A percentile compares a stretch with the other conserved stretches of the same genome.
These are phyloP conservation scores for Anarrhichthys ocellatus DNA, from an alignment of 2,113 vertebrate genomes.

Conservation along the genomic window DNA sequence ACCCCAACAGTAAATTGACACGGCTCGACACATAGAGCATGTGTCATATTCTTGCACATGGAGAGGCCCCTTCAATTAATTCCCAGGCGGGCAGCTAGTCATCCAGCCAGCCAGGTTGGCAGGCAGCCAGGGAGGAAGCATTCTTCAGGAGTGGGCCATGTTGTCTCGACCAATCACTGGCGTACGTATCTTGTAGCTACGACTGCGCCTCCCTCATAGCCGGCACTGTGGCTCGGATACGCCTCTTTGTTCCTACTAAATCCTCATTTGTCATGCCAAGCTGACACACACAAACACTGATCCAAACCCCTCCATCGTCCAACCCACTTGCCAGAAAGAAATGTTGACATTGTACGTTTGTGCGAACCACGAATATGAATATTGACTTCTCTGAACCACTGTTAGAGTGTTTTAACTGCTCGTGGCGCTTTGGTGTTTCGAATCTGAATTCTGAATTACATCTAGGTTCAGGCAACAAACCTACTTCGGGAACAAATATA, in stretches of 20 bases:
- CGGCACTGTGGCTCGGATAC: conserved; percentile 31
- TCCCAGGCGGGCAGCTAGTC: conserved; percentile 47
- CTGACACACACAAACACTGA: conserved; percentile 30
- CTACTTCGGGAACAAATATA: neutral
- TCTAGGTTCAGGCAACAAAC: neutral
- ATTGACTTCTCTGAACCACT: neutral
- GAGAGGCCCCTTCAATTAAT: conserved; percentile 70
- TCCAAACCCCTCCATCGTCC: conserved; percentile 22
- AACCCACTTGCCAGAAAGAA: neutral
- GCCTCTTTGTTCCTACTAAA: conserved; percentile 66
- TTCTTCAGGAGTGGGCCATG: conserved; percentile 48
- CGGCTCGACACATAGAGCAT: conserved; percentile 57
- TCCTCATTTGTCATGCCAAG: conserved; percentile 64
- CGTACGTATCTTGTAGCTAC: conserved; percentile 27
- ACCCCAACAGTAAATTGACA: conserved; percentile 66
- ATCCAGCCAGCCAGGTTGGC: conserved; percentile 40
- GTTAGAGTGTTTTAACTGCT: neutral
- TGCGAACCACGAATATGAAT: neutral
- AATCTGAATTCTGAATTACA: neutral
- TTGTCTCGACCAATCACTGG: conserved; percentile 32
- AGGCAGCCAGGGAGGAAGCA: conserved; percentile 49
- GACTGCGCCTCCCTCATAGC: conserved; percentile 31
- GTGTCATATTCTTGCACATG: conserved; percentile 68
- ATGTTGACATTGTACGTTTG: neutral
- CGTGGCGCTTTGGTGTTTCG: neutral